Percentiles rank a stretch among this genome's conserved stretches.
phyloP scores from a whole-genome alignment of 2,113 vertebrate species.

The Labeo catla region DNA sequence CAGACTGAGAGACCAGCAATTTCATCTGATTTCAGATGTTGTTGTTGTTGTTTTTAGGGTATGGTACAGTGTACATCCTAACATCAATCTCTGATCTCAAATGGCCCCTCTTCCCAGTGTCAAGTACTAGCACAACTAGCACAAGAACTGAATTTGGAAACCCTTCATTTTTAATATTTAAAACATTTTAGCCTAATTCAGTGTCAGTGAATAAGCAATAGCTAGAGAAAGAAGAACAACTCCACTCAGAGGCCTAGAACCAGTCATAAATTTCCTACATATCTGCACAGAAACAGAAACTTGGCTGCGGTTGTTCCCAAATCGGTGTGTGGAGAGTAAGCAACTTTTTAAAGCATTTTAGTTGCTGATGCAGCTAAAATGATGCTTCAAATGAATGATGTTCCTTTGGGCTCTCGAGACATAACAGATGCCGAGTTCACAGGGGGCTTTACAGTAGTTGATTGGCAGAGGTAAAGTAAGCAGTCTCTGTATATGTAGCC shows the following conservation, averaged over 20 bases:
- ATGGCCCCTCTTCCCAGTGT: neutral
- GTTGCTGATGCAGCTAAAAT: slow-evolving; percentile 50
- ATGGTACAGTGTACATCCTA: neutral
- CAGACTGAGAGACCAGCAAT: no score
- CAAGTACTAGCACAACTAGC: neutral
- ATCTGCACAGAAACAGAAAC: slow-evolving; percentile 21
- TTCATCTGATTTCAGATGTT: no score
- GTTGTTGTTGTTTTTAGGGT: no score
- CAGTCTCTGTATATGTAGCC: slow-evolving; percentile 40
- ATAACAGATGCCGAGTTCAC: slow-evolving; percentile 56
- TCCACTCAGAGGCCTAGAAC: neutral
- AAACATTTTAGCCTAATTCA: neutral
- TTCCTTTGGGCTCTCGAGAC: slow-evolving; percentile 50
- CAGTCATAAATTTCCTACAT: slow-evolving; percentile 28
- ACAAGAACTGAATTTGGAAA: neutral
- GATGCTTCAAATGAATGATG: slow-evolving; percentile 31
- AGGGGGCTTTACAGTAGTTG: slow-evolving; percentile 48
- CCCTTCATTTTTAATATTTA: neutral
- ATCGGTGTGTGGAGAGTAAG: slow-evolving; percentile 16
- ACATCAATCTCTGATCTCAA: slow-evolving; percentile 13
- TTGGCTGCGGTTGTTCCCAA: slow-evolving; percentile 11
- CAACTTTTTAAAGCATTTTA: slow-evolving; percentile 27
- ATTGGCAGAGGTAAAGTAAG: slow-evolving; percentile 55
- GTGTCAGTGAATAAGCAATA: neutral
- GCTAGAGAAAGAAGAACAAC: slow-evolving; percentile 8